Evolutionary conservation across 2,888 invertebrate species (phyloP).

Genomic region (Elmis aenea): DNA sequence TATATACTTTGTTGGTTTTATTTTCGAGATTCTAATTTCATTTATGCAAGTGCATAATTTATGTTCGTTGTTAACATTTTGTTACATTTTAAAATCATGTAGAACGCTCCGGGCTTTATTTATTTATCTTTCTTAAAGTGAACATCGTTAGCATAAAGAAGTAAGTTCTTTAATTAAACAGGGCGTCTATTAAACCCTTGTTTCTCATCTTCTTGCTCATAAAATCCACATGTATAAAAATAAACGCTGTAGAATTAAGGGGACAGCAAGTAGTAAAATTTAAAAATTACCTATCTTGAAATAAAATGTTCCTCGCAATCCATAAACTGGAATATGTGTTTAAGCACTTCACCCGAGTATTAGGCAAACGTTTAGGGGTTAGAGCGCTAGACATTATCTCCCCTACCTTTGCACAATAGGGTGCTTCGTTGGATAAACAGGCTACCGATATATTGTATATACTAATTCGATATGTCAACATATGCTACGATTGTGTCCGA

Average conservation of each 20-base stretch:
- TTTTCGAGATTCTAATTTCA: no score
- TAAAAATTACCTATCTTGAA: constrained; percentile 33
- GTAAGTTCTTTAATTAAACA: constrained; percentile 10
- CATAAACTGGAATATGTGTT: constrained; percentile 33
- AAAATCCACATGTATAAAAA: constrained; percentile 32
- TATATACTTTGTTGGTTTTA: no score
- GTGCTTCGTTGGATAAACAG: constrained; percentile 29
- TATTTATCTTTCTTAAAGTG: no score
- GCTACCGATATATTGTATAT: constrained; percentile 25
- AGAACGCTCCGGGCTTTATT: no score
- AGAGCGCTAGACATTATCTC: constrained; percentile 24
- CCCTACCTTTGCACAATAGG: constrained; percentile 23
- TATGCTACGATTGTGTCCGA: constrained; percentile 30
- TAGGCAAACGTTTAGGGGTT: constrained; percentile 30
- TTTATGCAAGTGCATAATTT: no score
- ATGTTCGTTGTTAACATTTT: no score
- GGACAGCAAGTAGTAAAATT: constrained; percentile 35
- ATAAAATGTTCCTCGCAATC: constrained; percentile 31
- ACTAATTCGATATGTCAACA: constrained; percentile 39
- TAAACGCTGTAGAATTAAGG: constrained; percentile 34
- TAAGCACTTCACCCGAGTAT: constrained; percentile 32
- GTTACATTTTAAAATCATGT: no score
- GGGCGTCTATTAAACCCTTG: constrained; percentile 19
- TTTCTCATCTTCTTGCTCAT: constrained; percentile 22
- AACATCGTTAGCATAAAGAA: constrained; percentile 2